Evolutionary conservation across 1,140 invertebrate species (phyloP).

Genomic region (Heliconius eleuchia): DNA sequence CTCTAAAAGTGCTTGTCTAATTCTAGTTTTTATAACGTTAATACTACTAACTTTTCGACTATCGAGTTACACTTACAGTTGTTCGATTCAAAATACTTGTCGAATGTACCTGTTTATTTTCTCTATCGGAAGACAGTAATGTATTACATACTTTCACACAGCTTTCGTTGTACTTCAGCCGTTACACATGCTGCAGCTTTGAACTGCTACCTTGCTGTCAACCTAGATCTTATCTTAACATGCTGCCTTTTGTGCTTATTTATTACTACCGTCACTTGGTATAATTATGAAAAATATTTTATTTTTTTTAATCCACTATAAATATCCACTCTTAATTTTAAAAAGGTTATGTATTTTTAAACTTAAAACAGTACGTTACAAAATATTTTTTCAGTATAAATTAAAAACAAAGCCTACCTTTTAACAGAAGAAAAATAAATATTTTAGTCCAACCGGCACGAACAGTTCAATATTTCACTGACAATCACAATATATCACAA

Average conservation of each 20-base stretch:
- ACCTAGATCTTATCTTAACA: constrained; percentile 46
- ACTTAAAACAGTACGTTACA: neutral
- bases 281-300: neutral
- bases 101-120: constrained; percentile 17
- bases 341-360: constrained; percentile 6
- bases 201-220: constrained; percentile 43
- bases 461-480: constrained; percentile 46
- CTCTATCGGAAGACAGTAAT: constrained; percentile 16
- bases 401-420: constrained; percentile 38
- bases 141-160: constrained; percentile 36
- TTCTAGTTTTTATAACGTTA: neutral
- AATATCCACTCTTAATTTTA: neutral
- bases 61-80: neutral
- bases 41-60: constrained; percentile 2
- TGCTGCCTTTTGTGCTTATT: constrained; percentile 23
- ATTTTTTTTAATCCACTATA: neutral
- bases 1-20: constrained; percentile 1
- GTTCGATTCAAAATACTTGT: neutral
- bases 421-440: constrained; percentile 19
- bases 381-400: neutral
- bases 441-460: constrained; percentile 19
- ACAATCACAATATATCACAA: constrained; percentile 46
- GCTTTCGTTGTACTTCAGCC: constrained; percentile 34
- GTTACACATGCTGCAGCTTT: constrained; percentile 41
- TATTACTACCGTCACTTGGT: neutral